phyloP scores from a whole-genome alignment of 2,797 vertebrate genomes.

The Myoxocephalus aenaeus region DNA sequence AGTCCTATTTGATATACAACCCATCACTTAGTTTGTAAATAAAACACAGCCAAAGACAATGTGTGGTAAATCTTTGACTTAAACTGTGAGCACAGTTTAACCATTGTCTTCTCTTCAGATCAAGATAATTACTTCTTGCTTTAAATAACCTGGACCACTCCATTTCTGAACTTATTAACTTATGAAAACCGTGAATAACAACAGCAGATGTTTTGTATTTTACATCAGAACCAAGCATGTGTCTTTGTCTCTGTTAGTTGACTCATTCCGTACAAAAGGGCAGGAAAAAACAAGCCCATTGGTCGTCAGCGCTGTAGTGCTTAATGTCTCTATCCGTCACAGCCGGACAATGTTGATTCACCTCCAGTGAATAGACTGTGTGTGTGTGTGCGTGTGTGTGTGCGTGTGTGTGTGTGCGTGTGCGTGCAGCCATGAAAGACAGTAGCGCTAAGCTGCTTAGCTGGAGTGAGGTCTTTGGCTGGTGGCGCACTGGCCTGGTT shows the following conservation, averaged over 20 bases:
- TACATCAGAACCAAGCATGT: not conserved
- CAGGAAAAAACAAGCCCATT: constrained; percentile 27
- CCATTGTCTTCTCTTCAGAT: not conserved
- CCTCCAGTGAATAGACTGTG: not conserved
- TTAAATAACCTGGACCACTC: not conserved
- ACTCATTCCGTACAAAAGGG: constrained; percentile 12
- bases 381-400: not conserved
- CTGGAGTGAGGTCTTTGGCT: constrained; percentile 67
- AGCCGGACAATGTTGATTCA: constrained; percentile 62
- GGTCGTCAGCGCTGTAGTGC: constrained; percentile 26
- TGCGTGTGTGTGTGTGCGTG: not conserved
- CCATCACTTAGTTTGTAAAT: not conserved
- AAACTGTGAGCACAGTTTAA: not conserved
- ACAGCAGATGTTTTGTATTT: constrained; percentile 3
- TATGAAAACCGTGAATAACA: not conserved
- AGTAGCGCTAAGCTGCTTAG: constrained; percentile 76
- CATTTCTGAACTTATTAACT: not conserved
- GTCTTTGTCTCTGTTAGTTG: constrained; percentile 20
- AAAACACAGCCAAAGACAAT: not conserved
- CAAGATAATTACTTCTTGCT: not conserved
- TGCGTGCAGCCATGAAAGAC: constrained; percentile 62
- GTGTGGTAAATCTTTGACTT: not conserved
- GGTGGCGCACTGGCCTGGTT: constrained; percentile 57
- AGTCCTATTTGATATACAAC: not conserved
- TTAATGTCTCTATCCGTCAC: constrained; percentile 42